phyloP scores from a whole-genome alignment of 2,888 invertebrate genomes.

The Julus scandinavius region DNA sequence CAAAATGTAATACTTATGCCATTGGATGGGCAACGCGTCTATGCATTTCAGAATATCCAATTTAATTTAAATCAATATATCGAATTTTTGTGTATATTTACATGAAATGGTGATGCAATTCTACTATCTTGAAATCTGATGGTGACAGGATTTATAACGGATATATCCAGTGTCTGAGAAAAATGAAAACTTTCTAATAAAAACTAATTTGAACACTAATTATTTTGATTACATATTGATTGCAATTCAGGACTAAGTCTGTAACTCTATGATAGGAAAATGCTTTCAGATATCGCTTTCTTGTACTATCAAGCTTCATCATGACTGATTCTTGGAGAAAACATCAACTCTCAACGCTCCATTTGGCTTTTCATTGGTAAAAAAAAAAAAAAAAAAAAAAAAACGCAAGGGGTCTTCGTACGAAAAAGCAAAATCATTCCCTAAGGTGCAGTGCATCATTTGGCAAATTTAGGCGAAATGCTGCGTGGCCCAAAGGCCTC shows the following conservation, averaged over 20 bases:
- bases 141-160: background rate
- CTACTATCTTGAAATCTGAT: background rate
- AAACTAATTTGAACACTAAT: background rate
- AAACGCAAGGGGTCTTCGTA: background rate
- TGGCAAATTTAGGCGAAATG: conserved; percentile 2
- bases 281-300: background rate
- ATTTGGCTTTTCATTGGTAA: conserved; percentile 28
- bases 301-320: conserved; percentile 1
- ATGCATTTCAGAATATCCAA: conserved; percentile 34
- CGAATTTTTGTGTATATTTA: conserved; percentile 35
- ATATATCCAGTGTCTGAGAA: background rate
- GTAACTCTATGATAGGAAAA: background rate
- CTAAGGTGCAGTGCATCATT: background rate
- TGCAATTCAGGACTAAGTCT: background rate
- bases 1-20: background rate
- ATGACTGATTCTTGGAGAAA: conserved; percentile 17
- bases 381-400: background rate
- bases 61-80: conserved; percentile 34
- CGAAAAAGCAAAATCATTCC: background rate
- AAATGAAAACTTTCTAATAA: background rate
- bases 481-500: background rate
- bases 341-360: background rate
- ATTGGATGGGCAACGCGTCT: background rate
- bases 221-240: too few species aligned
- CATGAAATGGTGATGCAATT: background rate